Conservation (phyloP, 2,888 invertebrate genomes). For the Eudemis profundana region DNA sequence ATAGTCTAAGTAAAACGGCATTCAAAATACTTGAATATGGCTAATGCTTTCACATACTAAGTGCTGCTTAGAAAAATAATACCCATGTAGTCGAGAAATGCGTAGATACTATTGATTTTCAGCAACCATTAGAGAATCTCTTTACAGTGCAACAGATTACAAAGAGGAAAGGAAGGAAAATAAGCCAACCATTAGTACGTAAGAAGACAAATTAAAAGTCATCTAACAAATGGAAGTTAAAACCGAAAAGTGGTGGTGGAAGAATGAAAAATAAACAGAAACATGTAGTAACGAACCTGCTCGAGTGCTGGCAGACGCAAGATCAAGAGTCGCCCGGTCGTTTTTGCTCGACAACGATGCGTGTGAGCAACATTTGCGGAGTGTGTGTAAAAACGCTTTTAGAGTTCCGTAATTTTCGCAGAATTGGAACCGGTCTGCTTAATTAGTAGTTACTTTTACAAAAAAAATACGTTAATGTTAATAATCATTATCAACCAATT, state of each 20-base stretch:
- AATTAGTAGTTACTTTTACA: slow-evolving; percentile 2
- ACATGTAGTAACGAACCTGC: slow-evolving; percentile 52
- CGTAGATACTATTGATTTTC: neutral
- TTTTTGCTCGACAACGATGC: slow-evolving; percentile 70
- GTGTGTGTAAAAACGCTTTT: slow-evolving; percentile 57
- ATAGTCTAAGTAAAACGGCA: slow-evolving; percentile 46
- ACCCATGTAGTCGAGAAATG: neutral
- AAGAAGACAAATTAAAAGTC: neutral
- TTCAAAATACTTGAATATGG: slow-evolving; percentile 41
- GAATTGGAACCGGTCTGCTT: slow-evolving; percentile 2
- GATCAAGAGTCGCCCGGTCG: slow-evolving; percentile 61
- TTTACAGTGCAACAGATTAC: neutral
- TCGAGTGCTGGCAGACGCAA: slow-evolving; percentile 54
- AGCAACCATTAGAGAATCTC: neutral
- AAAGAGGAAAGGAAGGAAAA: neutral
- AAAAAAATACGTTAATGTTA: slow-evolving; percentile 5
- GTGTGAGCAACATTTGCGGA: slow-evolving; percentile 77
- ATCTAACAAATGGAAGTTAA: slow-evolving; percentile 13
- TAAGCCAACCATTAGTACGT: neutral
- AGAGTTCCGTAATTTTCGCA: slow-evolving; percentile 34
- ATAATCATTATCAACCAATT: slow-evolving; percentile 8
- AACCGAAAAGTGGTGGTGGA: slow-evolving; percentile 35
- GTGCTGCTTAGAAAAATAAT: neutral
- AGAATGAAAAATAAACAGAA: slow-evolving; percentile 46
- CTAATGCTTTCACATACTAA: neutral